phyloP scores from a whole-genome alignment of 2,113 vertebrate species.

The Toxotes jaculatrix region DNA sequence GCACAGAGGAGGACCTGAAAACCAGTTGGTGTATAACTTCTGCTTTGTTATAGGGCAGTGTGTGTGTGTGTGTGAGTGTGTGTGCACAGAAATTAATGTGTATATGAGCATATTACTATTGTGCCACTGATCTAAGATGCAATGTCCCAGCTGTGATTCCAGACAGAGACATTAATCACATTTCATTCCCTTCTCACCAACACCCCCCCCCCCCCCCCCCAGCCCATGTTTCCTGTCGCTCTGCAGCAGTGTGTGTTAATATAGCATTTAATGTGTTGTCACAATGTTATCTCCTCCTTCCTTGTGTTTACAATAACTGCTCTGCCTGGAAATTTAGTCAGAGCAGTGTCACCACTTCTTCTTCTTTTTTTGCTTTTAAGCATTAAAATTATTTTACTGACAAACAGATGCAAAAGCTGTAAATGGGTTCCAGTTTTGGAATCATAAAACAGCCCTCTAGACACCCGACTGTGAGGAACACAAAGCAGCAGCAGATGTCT shows the following conservation, averaged over 20 bases:
- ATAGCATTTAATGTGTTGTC: not conserved
- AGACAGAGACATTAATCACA: not conserved
- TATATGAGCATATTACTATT: too few relatives aligned
- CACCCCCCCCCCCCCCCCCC: not conserved
- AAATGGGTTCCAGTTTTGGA: constrained; percentile 15
- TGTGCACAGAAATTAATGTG: not conserved
- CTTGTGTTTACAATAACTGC: not conserved
- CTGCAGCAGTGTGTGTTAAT: not conserved
- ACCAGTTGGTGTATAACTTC: not conserved
- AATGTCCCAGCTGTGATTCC: too few relatives aligned
- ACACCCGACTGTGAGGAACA: constrained; percentile 44
- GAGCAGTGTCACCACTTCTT: not conserved
- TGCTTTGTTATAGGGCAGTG: not conserved
- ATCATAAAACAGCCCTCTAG: constrained; percentile 5
- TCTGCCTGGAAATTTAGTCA: not conserved
- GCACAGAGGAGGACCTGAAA: not conserved
- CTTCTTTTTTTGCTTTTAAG: too few relatives aligned
- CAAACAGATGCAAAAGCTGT: not conserved
- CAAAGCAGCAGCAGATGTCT: constrained; percentile 58
- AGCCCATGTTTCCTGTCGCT: not conserved
- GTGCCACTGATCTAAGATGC: too few relatives aligned
- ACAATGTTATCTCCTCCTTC: not conserved
- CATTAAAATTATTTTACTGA: not conserved
- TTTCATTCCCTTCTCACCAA: not conserved
- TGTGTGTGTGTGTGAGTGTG: not conserved